Percentiles rank a stretch among this genome's conserved stretches.
These are phyloP conservation scores for Apodemus sylvaticus DNA, from an alignment of 2,113 vertebrate genomes.

Conservation along the genomic window DNA sequence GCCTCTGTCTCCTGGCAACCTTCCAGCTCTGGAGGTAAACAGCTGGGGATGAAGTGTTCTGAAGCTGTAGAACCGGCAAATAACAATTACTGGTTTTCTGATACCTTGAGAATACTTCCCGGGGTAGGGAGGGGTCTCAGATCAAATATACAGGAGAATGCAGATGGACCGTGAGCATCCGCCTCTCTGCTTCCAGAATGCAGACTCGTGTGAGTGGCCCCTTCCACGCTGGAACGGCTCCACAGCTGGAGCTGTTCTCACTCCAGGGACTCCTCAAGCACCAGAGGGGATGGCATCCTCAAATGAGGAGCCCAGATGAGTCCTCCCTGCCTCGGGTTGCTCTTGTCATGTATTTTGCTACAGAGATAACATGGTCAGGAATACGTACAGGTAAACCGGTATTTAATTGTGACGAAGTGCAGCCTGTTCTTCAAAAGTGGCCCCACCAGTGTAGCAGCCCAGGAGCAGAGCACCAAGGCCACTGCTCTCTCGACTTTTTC, in stretches of 20 bases:
- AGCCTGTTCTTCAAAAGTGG: neutral
- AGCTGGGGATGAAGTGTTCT: neutral
- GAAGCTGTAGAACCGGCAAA: neutral
- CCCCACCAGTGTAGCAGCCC: neutral
- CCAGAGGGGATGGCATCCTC: neutral
- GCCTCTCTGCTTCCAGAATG: neutral
- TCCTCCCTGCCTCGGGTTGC: too few relatives aligned
- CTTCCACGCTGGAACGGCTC: too few relatives aligned
- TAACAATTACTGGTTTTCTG: neutral
- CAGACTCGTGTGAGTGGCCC: fast-evolving
- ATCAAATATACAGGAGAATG: too few relatives aligned
- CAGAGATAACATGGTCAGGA: neutral
- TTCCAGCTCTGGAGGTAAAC: neutral
- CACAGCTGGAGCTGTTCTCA: neutral
- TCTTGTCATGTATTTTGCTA: too few relatives aligned
- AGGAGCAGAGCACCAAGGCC: neutral
- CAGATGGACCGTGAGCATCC: neutral
- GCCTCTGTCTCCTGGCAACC: neutral
- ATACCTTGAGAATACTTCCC: neutral
- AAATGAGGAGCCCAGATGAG: neutral
- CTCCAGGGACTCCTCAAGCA: neutral
- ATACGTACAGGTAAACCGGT: neutral
- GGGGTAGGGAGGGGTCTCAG: neutral
- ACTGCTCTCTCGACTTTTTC: fast-evolving
- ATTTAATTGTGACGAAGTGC: neutral